Conservation (phyloP, 2,113 vertebrate species). For the Passer montanus region DNA sequence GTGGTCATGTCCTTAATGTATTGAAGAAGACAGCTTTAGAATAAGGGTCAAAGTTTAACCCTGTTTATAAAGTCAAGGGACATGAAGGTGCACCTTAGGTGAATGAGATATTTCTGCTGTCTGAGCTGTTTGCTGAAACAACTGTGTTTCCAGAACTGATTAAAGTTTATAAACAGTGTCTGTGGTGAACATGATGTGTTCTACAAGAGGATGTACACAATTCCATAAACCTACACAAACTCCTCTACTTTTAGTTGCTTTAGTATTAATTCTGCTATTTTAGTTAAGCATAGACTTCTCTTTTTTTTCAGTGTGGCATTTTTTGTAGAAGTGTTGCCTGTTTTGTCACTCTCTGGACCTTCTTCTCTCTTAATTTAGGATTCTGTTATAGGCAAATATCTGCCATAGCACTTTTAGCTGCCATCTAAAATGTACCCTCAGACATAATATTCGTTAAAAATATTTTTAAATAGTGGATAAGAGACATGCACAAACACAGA, state of each 20-base stretch:
- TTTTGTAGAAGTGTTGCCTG: background rate
- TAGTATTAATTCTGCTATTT: background rate
- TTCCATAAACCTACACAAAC: background rate
- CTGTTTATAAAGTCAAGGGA: background rate
- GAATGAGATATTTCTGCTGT: background rate
- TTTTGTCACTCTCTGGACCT: background rate
- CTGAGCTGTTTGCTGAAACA: background rate
- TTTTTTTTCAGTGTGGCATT: background rate
- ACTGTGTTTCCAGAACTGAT: background rate
- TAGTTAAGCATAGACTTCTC: background rate
- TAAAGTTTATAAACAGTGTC: background rate
- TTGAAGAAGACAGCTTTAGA: background rate
- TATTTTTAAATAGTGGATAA: background rate
- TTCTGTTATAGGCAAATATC: background rate
- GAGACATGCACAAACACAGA: background rate
- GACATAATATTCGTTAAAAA: background rate
- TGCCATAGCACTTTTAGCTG: background rate
- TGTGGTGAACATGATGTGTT: background rate
- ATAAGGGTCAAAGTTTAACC: background rate
- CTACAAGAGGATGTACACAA: background rate
- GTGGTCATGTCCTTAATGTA: background rate
- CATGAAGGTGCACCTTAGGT: background rate
- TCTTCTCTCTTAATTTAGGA: background rate
- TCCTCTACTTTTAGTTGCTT: background rate
- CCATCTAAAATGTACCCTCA: background rate